Percentiles rank a stretch among this genome's conserved stretches.
These are phyloP conservation scores for Solea solea DNA, from an alignment of 2,113 vertebrate genomes.

Conservation along the genomic window DNA sequence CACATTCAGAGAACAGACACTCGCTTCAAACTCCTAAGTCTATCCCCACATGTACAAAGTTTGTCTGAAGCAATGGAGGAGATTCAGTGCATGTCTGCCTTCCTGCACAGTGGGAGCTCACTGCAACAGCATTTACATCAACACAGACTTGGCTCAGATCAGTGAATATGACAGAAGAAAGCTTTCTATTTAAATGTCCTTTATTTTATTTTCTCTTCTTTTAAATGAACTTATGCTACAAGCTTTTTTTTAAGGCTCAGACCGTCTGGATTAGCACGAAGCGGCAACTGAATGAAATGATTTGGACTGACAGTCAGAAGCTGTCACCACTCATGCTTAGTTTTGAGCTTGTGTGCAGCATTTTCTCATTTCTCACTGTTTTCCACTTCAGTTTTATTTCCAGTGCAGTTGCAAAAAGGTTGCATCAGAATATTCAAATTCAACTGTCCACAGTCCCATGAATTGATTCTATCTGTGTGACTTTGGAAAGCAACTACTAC, in stretches of 20 bases:
- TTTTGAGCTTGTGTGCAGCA: neutral
- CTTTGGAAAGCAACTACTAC: neutral
- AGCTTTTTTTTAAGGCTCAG: neutral
- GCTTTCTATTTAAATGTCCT: slow-evolving; percentile 5
- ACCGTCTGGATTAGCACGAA: slow-evolving; percentile 6
- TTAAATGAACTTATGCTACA: neutral
- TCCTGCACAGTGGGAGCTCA: slow-evolving; percentile 3
- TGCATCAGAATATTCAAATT: slow-evolving; percentile 15
- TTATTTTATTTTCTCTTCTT: neutral
- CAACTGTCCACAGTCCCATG: neutral
- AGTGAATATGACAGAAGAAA: slow-evolving; percentile 3
- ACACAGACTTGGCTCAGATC: slow-evolving; percentile 13
- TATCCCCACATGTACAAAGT: slow-evolving; percentile 32
- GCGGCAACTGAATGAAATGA: slow-evolving; percentile 10
- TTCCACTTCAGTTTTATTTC: neutral
- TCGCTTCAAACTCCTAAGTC: slow-evolving; percentile 30
- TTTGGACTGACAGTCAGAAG: slow-evolving; percentile 13
- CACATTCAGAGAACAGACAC: neutral
- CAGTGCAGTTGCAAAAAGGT: slow-evolving; percentile 11
- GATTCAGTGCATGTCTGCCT: slow-evolving; percentile 20
- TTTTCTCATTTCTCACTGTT: neutral
- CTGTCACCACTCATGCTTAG: neutral
- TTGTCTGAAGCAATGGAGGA: neutral
- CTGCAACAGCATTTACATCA: slow-evolving; percentile 12
- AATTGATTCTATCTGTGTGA: neutral